Evolutionary conservation across 2,888 invertebrate species (phyloP).

Genomic region (Scotopteryx bipunctaria): DNA sequence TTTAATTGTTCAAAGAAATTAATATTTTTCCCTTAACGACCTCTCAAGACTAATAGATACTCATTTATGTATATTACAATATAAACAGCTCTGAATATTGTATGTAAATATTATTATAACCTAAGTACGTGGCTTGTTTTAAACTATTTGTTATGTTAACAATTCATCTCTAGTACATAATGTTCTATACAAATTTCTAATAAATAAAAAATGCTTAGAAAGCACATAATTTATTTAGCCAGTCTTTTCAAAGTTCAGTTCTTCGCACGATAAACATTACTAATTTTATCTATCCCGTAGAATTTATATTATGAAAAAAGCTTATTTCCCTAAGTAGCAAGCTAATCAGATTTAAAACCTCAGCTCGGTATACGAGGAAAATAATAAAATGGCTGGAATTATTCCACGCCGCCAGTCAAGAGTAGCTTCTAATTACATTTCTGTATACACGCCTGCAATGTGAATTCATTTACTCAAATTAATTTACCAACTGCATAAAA

Average conservation of each 20-base stretch:
- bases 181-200: no score
- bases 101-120: no score
- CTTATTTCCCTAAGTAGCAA: slow-evolving; percentile 13
- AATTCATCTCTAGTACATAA: no score
- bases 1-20: slow-evolving; percentile 45
- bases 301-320: slow-evolving; percentile 3
- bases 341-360: slow-evolving; percentile 29
- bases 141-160: no score
- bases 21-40: slow-evolving; percentile 39
- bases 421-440: slow-evolving; percentile 63
- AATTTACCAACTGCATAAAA: no score
- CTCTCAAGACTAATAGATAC: slow-evolving; percentile 2
- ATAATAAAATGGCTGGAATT: slow-evolving; percentile 48
- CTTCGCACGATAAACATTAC: neutral
- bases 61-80: no score
- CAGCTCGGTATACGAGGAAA: slow-evolving; percentile 36
- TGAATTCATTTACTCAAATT: slow-evolving; percentile 49
- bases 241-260: no score
- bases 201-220: no score
- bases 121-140: no score
- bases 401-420: slow-evolving; percentile 39
- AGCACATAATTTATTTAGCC: no score
- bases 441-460: slow-evolving; percentile 54
- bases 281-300: neutral
- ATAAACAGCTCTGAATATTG: no score